Percentiles rank a stretch among this genome's conserved stretches.
These are phyloP conservation scores for Furcifer pardalis DNA, from an alignment of 2,797 vertebrate genomes.

Conservation along the genomic window DNA sequence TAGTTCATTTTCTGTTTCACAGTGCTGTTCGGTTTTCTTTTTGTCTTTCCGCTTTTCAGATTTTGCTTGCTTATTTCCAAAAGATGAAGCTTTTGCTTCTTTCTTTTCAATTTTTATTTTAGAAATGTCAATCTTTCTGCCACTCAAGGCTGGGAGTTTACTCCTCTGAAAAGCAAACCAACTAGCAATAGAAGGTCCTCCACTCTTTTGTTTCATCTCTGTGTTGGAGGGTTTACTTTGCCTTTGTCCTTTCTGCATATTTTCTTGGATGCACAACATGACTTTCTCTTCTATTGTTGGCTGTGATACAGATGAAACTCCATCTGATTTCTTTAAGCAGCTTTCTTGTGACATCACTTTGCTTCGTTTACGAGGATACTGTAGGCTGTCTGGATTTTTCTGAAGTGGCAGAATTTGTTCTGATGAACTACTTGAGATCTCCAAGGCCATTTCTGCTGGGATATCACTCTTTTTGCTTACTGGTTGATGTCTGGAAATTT, in stretches of 20 bases:
- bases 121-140: slow-evolving; percentile 81
- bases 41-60: slow-evolving; percentile 88
- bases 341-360: slow-evolving; percentile 66
- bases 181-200: slow-evolving; percentile 85
- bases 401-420: slow-evolving; percentile 63
- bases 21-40: slow-evolving; percentile 81
- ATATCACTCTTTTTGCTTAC: slow-evolving; percentile 68
- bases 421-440: slow-evolving; percentile 59
- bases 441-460: slow-evolving; percentile 73
- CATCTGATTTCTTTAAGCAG: slow-evolving; percentile 72
- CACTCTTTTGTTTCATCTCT: slow-evolving; percentile 84
- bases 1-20: slow-evolving; percentile 76
- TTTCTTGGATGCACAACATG: slow-evolving; percentile 93
- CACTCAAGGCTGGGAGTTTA: slow-evolving; percentile 85
- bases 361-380: slow-evolving; percentile 57
- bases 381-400: slow-evolving; percentile 50
- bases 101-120: slow-evolving; percentile 89
- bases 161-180: slow-evolving; percentile 93
- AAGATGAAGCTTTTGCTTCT: slow-evolving; percentile 84
- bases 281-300: slow-evolving; percentile 93
- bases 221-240: slow-evolving; percentile 79
- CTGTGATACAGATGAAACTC: slow-evolving; percentile 65
- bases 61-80: slow-evolving; percentile 84
- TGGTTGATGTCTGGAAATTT: slow-evolving; percentile 59
- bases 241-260: slow-evolving; percentile 88